Base-by-base conservation (phyloP, 2,113 vertebrate species). In the Plotosus lineatus region DNA sequence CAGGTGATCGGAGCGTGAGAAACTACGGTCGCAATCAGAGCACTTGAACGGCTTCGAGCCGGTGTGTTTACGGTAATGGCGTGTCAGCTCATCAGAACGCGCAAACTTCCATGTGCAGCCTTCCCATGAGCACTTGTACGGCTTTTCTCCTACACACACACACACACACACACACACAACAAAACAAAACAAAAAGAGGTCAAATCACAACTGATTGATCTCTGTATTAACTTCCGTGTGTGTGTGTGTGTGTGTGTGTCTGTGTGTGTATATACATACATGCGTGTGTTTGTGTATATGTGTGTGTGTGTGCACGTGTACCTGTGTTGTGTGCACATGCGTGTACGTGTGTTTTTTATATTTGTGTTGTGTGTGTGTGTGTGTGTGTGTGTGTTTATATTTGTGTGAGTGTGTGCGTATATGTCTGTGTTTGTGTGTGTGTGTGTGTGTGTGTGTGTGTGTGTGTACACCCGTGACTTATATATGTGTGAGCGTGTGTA, bases 51-150 rank as follows among this genome's bases (percentile, higher is more conserved):
- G 98, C 90, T 99, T 99, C 86, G 98, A 95, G 31, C 98, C 98
- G 0, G 98, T 99, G 56, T 99, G 98, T 90, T 99, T 99, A 83
- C 98, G 98, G 92, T 96, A 99, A 94, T 99, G 98, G 88, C 98
- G 95, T 0, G 98, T 99, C 2, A 99, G 93, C 92, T 99, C 98
- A 73, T 99, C 98, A 0, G 98, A 99, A 87, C 98, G 97, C 78
- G 98, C 98, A 73, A 99, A 99, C 90, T 99, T 99, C 98, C 98
- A 99, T 0, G 98, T 99, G 92, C 98, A 99, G 58, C 97, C 97
- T 87, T 98, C 97, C 98, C 98, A 99, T 31, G 95, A 96, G 89
- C 98, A 99, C 90, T 97, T 97, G 91, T 99, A 99, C 0, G 98
- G 98, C 77, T 99, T 99, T 92, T 99, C 98, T 83, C 98, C 98